Conservation (phyloP, 2,888 invertebrate genomes). For the Cerastoderma edule region DNA sequence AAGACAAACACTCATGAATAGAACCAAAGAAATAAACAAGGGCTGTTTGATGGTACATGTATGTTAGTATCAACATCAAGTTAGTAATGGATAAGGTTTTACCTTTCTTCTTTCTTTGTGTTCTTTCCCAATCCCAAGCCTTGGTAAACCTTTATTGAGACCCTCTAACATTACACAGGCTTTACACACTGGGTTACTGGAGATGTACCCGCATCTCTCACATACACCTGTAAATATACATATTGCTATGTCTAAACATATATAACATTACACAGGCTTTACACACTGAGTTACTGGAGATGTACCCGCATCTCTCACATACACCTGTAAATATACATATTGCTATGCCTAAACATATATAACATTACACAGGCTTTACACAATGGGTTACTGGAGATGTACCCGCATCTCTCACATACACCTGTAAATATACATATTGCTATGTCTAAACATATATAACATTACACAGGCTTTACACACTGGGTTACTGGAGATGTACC, state of each 20-base stretch:
- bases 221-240: constrained; percentile 87
- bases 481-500: not conserved
- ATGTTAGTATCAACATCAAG: too few relatives aligned
- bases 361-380: constrained; percentile 99
- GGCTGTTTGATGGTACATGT: too few relatives aligned
- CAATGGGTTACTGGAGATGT: constrained; percentile 93
- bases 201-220: constrained; percentile 91
- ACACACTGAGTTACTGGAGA: constrained; percentile 80
- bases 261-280: not conserved
- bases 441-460: too few relatives aligned
- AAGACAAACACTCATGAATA: too few relatives aligned
- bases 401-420: too few relatives aligned
- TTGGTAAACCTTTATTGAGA: constrained; percentile 93
- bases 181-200: constrained; percentile 97
- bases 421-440: too few relatives aligned
- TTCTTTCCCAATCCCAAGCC: constrained; percentile 82
- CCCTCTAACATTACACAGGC: constrained; percentile 98
- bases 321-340: too few relatives aligned
- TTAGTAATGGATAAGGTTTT: too few relatives aligned
- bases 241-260: not conserved
- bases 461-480: constrained; percentile 90
- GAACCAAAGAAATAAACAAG: too few relatives aligned
- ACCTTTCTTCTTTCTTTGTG: constrained; percentile 81
- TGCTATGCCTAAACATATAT: too few relatives aligned
- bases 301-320: too few relatives aligned